Percentiles rank a stretch among this genome's conserved stretches.
These are phyloP conservation scores for Pterostichus madidus DNA, from an alignment of 2,888 invertebrate species.

Conservation along the genomic window DNA sequence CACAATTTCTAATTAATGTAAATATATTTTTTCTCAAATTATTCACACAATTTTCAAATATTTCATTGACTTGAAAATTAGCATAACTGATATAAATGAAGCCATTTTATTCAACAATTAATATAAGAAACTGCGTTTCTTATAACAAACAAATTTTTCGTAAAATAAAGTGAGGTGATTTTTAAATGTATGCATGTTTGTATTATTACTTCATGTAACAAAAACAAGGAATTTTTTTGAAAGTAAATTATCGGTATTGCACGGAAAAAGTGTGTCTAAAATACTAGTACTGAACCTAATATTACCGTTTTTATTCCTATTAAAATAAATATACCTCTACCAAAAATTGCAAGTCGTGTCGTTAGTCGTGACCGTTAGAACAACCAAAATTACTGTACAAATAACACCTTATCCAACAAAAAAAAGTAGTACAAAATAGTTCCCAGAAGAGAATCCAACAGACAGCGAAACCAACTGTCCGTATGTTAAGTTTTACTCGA, in stretches of 20 bases:
- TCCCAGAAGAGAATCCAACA: slow-evolving; percentile 14
- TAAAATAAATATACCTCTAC: slow-evolving; percentile 29
- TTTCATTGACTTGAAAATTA: no score
- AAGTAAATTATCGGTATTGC: background rate
- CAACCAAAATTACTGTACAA: slow-evolving; percentile 40
- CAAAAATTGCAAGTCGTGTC: slow-evolving; percentile 43
- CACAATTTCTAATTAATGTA: no score
- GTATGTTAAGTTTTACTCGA: slow-evolving; percentile 11
- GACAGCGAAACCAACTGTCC: background rate
- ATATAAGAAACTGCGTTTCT: no score
- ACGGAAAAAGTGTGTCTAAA: slow-evolving; percentile 17
- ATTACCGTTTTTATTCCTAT: slow-evolving; percentile 23
- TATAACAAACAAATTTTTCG: no score
- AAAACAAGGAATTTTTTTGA: no score
- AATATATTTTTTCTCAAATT: no score
- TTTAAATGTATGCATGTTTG: no score
- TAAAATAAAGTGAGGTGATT: no score
- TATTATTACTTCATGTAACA: no score
- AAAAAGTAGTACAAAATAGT: slow-evolving; percentile 43
- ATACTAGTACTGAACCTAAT: slow-evolving; percentile 3
- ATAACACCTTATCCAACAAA: slow-evolving; percentile 30
- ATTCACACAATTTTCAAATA: no score
- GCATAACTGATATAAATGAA: no score
- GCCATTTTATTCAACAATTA: no score
- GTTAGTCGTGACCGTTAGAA: slow-evolving; percentile 49